Evolutionary conservation across 2,113 vertebrate species (phyloP).

Genomic region (Mystacornis crossleyi): DNA sequence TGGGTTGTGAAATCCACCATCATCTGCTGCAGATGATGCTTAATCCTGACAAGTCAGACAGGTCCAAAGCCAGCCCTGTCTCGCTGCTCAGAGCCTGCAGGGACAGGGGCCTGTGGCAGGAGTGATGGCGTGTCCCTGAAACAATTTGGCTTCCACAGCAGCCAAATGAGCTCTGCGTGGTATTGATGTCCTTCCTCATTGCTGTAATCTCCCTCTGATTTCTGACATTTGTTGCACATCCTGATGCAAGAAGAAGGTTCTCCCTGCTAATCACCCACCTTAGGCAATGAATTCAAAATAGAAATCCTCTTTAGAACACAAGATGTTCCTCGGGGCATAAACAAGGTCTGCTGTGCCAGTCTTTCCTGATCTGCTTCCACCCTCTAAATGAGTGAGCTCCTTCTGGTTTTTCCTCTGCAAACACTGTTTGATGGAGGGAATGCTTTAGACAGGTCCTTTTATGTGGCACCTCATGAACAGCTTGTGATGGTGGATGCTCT

Average conservation of each 20-base stretch:
- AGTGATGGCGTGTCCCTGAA: not conserved
- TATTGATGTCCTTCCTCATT: constrained; percentile 55
- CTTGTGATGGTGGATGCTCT: not conserved
- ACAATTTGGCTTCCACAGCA: constrained; percentile 45
- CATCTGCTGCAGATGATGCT: not conserved
- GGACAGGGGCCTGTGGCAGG: not conserved
- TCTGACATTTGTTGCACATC: constrained; percentile 48
- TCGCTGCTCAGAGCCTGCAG: not conserved
- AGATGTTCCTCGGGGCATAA: not conserved
- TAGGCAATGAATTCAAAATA: constrained; percentile 8
- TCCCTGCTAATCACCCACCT: constrained; percentile 58
- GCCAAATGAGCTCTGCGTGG: constrained; percentile 47
- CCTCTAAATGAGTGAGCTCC: not conserved
- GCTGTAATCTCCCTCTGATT: constrained; percentile 62
- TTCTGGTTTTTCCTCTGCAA: not conserved
- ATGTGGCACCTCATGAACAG: not conserved
- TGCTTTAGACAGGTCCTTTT: not conserved
- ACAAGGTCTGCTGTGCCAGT: not conserved
- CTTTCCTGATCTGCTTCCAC: not conserved
- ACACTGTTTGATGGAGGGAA: not conserved
- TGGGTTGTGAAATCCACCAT: not conserved
- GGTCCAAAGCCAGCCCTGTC: constrained; percentile 17
- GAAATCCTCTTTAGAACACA: not conserved
- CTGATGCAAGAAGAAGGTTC: constrained; percentile 69
- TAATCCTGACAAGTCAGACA: not conserved